phyloP scores from a whole-genome alignment of 35 echinoderm and acorn worm species.

The Apostichopus japonicus region DNA sequence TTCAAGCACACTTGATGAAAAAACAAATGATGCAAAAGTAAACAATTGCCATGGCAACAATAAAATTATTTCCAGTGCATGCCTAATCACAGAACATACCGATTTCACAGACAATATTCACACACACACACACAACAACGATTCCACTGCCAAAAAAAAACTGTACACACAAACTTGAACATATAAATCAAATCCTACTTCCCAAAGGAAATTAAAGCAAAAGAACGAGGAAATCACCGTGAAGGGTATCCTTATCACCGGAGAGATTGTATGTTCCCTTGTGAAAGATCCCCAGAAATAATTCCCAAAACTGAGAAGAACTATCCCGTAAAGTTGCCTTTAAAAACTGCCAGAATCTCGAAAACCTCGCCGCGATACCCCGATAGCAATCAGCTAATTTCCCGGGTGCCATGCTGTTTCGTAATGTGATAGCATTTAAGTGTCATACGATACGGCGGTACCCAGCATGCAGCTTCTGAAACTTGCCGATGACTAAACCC shows the following conservation, averaged over 20 bases:
- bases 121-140: too few relatives aligned
- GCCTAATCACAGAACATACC: too few relatives aligned
- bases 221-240: not conserved
- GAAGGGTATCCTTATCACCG: constrained; percentile 12
- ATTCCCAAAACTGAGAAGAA: constrained; percentile 11
- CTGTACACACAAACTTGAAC: too few relatives aligned
- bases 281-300: constrained; percentile 5
- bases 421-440: not conserved
- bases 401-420: constrained; percentile 1
- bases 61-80: too few relatives aligned
- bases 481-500: not conserved
- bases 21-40: too few relatives aligned
- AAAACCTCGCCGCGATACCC: not conserved
- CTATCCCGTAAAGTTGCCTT: not conserved
- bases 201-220: not conserved
- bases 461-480: not conserved
- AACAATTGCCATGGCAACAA: too few relatives aligned
- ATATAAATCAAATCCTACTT: not conserved
- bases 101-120: too few relatives aligned
- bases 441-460: not conserved
- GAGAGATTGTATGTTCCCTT: constrained; percentile 21
- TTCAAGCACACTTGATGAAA: too few relatives aligned
- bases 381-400: not conserved
- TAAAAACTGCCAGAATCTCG: not conserved
- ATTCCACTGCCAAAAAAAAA: too few relatives aligned